Evolutionary conservation across 2,797 vertebrate genomes (phyloP).

Genomic region (Chaetophractus vellerosus): DNA sequence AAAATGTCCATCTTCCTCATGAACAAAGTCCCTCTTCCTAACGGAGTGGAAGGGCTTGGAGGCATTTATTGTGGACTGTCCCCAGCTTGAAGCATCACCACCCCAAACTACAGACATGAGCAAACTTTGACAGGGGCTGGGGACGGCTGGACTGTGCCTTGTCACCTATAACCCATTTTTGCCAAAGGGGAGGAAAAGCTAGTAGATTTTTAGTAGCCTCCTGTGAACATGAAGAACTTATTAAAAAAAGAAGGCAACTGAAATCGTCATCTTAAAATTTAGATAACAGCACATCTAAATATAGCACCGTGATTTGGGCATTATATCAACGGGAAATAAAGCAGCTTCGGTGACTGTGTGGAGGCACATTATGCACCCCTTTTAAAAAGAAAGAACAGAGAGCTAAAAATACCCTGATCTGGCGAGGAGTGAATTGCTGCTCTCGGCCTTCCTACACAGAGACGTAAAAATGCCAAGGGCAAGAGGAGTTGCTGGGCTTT

Average conservation of each 20-base stretch:
- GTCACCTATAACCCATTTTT: not conserved
- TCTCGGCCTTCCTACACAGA: not conserved
- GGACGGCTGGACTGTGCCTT: not conserved
- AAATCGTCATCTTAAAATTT: not conserved
- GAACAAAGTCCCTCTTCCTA: not conserved
- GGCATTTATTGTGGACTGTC: not conserved
- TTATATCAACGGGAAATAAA: conserved; percentile 29
- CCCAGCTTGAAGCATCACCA: not conserved
- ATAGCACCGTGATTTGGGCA: not conserved
- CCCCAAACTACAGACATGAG: not conserved
- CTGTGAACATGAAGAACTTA: conserved; percentile 28
- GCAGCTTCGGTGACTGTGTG: not conserved
- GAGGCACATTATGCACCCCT: not conserved
- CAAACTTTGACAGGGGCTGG: not conserved
- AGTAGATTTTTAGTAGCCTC: not conserved
- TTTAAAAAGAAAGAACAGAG: conserved; percentile 62
- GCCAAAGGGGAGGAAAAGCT: not conserved
- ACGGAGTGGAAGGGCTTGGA: not conserved
- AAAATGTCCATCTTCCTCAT: not conserved
- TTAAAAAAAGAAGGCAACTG: not conserved
- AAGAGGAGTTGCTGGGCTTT: not conserved
- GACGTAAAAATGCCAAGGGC: conserved; percentile 7
- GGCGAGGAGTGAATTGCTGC: conserved; percentile 49
- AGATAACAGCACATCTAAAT: conserved; percentile 19
- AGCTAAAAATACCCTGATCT: conserved; percentile 59